Base-by-base conservation (phyloP, 2,797 vertebrate genomes). In the Clarias fuscus region DNA sequence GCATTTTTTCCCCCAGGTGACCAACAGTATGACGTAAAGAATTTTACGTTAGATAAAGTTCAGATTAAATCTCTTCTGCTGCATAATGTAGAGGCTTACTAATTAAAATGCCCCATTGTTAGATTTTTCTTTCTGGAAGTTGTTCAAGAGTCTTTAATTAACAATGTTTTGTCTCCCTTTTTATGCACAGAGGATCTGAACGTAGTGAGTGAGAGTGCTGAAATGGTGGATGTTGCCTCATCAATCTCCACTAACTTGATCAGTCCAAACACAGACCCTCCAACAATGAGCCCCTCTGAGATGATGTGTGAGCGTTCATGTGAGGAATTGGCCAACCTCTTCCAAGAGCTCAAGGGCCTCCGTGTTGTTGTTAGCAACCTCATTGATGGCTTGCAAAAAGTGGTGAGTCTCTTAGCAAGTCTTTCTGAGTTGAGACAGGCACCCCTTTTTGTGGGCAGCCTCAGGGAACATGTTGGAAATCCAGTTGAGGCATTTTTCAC, bases 321-420 rank as follows among this genome's bases (percentile, higher is more conserved):
- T 2, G 97, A 97, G 37, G 98, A 99, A 37, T 93, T 99, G 91
- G 91, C 95, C 40, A 95, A 91, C 0, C 94, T 98, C 93, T 93
- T 96, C 88, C 93, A 92, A 0, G 96, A 97, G 86, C 94, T 97
- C n/a, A 95, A 96, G 0, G 95, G 96, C 22, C 91, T 97, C 67
- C 95, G 95, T 0, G 93, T 95, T 61, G 90, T 91, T 43, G 98
- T 99, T 81, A 94, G 94, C 89, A 96, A 95, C 91, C 95, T 99
- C 78, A 95, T 96, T 5, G 96, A 97, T 59, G 97, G 96, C 85
- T 95, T 99, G 88, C 96, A 96, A 43, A 97, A 93, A 96, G 96
- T 99, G 92, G 98, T 98, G 92, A 91, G 97, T 95, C 67, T 68
- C 2, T 53, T 56, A 67, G 40, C 73, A 80, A 14, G 43, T 48